phyloP scores from a whole-genome alignment of 2,113 vertebrate species.

The Petromus typicus region DNA sequence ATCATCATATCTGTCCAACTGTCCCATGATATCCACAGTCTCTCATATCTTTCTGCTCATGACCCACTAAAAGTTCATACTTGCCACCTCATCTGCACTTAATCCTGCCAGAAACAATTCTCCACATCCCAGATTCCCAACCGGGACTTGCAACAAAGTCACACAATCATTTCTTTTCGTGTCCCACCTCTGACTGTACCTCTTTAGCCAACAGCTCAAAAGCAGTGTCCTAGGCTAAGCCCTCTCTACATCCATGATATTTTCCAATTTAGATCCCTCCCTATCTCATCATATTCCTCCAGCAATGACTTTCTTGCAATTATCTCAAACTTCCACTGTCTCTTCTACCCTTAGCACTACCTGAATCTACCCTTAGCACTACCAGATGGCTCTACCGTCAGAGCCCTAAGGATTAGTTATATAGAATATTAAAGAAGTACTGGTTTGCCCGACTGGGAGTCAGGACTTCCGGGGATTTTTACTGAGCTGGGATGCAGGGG shows the following conservation, averaged over 20 bases:
- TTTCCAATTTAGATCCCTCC: constrained; percentile 48
- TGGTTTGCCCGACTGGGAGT: constrained; percentile 20
- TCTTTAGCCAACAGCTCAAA: constrained; percentile 30
- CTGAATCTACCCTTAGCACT: too few species aligned
- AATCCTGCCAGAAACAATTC: constrained; percentile 27
- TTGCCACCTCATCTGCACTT: not conserved
- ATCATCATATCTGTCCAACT: not conserved
- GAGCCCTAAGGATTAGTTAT: constrained; percentile 17
- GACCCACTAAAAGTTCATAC: not conserved
- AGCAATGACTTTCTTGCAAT: constrained; percentile 37
- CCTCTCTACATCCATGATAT: not conserved
- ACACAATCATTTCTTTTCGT: constrained; percentile 23
- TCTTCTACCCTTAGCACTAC: not conserved
- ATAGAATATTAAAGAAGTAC: constrained; percentile 53
- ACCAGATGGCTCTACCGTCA: constrained; percentile 35
- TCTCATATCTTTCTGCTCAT: constrained; percentile 18
- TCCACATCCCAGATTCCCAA: constrained; percentile 23
- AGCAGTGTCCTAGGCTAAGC: not conserved
- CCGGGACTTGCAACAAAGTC: not conserved
- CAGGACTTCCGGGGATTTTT: constrained; percentile 61
- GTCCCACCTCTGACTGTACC: not conserved
- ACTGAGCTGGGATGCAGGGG: constrained; percentile 33
- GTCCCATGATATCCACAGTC: not conserved
- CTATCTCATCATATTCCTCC: not conserved
- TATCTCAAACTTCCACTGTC: constrained; percentile 35